phyloP scores from a whole-genome alignment of 2,113 vertebrate genomes.

The Oostethus manadensis region DNA sequence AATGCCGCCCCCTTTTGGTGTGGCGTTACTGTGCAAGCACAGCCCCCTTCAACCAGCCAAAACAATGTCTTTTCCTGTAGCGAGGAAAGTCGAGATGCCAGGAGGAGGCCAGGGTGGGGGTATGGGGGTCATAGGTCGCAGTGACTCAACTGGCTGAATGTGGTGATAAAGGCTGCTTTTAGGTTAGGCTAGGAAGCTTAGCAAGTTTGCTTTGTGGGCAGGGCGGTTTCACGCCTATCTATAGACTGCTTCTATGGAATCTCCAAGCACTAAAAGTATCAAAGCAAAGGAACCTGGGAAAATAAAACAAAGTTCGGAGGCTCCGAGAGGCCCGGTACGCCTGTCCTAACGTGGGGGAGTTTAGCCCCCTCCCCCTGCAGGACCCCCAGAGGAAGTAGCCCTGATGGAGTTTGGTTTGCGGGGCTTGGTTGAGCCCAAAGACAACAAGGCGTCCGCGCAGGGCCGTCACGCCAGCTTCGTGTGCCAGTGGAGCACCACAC shows the following conservation, averaged over 20 bases:
- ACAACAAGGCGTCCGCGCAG: conserved; percentile 17
- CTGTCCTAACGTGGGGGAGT: conserved; percentile 34
- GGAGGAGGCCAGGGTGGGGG: conserved; percentile 1
- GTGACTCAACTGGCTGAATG: conserved; percentile 38
- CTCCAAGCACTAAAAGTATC: too few species aligned
- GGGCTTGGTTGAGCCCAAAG: conserved; percentile 41
- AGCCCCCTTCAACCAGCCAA: too few species aligned
- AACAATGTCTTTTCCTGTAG: too few species aligned
- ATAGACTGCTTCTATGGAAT: too few species aligned
- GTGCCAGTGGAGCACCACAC: too few species aligned
- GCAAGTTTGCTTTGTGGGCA: conserved; percentile 10
- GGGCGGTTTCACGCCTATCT: neutral
- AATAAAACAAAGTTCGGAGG: neutral
- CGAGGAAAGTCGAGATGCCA: conserved; percentile 5
- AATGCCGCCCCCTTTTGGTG: too few species aligned
- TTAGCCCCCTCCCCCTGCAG: conserved; percentile 21
- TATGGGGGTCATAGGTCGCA: conserved; percentile 41
- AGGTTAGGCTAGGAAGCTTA: conserved; percentile 20
- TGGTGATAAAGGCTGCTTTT: conserved; percentile 12
- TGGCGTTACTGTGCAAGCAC: too few species aligned
- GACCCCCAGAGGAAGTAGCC: conserved; percentile 57
- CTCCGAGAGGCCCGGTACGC: conserved; percentile 19
- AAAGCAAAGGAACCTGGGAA: too few species aligned
- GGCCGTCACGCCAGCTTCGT: too few species aligned
- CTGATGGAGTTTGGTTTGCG: conserved; percentile 61